phyloP scores from a whole-genome alignment of 2,888 invertebrate species.

The Lypha dubia region DNA sequence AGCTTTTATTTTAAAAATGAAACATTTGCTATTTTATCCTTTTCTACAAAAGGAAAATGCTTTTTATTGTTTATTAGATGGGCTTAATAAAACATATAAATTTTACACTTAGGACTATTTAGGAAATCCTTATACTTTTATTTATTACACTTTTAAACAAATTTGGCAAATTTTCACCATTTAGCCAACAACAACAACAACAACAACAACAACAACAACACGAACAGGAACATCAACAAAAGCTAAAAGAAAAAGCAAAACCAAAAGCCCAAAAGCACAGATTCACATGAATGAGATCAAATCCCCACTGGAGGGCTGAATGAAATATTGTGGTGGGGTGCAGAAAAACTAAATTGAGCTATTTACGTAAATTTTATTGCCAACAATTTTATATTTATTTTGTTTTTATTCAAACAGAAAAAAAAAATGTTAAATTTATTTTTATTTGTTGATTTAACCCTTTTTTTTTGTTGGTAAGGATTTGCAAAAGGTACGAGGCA shows the following conservation, averaged over 20 bases:
- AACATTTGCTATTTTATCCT: slow-evolving; percentile 28
- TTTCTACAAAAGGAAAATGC: slow-evolving; percentile 6
- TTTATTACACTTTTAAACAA: slow-evolving; percentile 74
- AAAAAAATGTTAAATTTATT: slow-evolving; percentile 19
- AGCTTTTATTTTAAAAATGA: too few relatives aligned
- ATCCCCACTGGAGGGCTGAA: neutral
- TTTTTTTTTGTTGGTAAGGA: slow-evolving; percentile 16
- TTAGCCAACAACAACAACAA: slow-evolving; percentile 70
- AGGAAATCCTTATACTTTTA: slow-evolving; percentile 68
- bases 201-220: slow-evolving; percentile 74
- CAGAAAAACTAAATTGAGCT: slow-evolving; percentile 80
- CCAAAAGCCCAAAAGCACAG: slow-evolving; percentile 42
- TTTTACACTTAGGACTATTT: slow-evolving; percentile 69
- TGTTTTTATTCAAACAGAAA: slow-evolving; percentile 8
- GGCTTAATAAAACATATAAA: slow-evolving; percentile 60
- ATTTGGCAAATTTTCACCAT: slow-evolving; percentile 79
- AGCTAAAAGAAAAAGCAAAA: slow-evolving; percentile 74
- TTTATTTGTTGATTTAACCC: slow-evolving; percentile 41
- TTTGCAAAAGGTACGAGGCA: neutral
- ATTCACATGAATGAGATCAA: slow-evolving; percentile 14
- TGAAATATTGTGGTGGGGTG: slow-evolving; percentile 30
- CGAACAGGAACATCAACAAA: too few relatives aligned
- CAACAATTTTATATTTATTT: slow-evolving; percentile 78
- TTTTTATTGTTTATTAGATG: slow-evolving; percentile 41
- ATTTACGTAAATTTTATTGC: slow-evolving; percentile 82